Conservation (phyloP, 1,140 invertebrate genomes). For the Rhynchophorus ferrugineus region DNA sequence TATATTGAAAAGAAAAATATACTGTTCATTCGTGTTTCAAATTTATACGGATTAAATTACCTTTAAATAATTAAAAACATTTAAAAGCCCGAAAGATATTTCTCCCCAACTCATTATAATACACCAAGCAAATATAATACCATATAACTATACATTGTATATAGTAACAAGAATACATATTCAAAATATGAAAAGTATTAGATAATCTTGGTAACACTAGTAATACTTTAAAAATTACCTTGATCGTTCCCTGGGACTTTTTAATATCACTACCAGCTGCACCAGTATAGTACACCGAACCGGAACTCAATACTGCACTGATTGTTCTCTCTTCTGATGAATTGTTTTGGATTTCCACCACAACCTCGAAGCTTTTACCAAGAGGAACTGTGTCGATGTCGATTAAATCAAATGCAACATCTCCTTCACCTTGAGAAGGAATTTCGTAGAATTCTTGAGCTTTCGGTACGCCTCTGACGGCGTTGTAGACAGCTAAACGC, state of each 20-base stretch:
- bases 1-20: too few species aligned
- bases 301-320: conserved; percentile 52
- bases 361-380: conserved; percentile 58
- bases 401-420: conserved; percentile 56
- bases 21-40: too few species aligned
- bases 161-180: background rate
- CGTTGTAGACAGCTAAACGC: conserved; percentile 55
- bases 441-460: conserved; percentile 54
- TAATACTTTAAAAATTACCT: conserved; percentile 40
- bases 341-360: conserved; percentile 59
- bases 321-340: conserved; percentile 56
- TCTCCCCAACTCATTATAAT: too few species aligned
- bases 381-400: conserved; percentile 59
- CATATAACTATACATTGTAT: background rate
- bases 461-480: conserved; percentile 50
- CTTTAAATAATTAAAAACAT: too few species aligned
- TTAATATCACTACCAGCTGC: conserved; percentile 57
- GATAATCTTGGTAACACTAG: too few species aligned
- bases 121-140: too few species aligned
- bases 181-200: too few species aligned
- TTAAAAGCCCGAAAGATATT: too few species aligned
- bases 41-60: too few species aligned
- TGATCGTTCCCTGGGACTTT: conserved; percentile 52
- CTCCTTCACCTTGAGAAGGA: conserved; percentile 46
- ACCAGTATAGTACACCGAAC: conserved; percentile 63